Base-by-base conservation (phyloP, 2,113 vertebrate species). In the Morone chrysops region DNA sequence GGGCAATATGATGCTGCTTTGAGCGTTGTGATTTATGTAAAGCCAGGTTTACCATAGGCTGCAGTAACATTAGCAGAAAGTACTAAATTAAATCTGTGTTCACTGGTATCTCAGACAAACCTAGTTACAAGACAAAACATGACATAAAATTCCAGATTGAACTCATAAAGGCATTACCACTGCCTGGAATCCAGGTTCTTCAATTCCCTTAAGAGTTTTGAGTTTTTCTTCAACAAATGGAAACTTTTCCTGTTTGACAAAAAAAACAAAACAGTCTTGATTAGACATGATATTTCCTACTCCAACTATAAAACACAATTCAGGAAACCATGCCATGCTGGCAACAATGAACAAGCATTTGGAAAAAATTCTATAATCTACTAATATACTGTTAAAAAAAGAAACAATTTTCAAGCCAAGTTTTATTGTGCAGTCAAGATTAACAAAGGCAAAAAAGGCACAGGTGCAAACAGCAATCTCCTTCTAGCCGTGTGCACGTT, bases 151-250 rank as follows among this genome's bases (percentile, higher is more conserved):
- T 70, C 6, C 0, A 69, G 13, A 67, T 17, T 51, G 6, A 80
- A 70, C 6, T 60, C 41, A 18, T 25, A 57, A 50, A 56, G 41
- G 91, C 95, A 45, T 91, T 96, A 99, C 98, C 98, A 99, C 48
- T 99, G 98, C 66, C 98, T 97, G 20, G 98, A 99, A 90, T 99
- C 98, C 94, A 99, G 94, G 93, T 99, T 98, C 94, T 99, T 99
- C 85, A 99, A 93, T 76, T 99, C 98, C 91, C 98, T 95, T 90
- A 99, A 92, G 62, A 99, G 95, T 93, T 99, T 99, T 38, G 97
- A 96, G 86, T 99, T 99, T 95, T 99, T 99, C 96, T 99, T 99
- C 83, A 99, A 94, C 74, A 99, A 94, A 90, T 99, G 97, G 91
- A 99, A 99, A 91, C 95, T 99, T 94, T 99, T 99, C 83, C 98